These are phyloP conservation scores for Elephantulus edwardii DNA, from an alignment of 2,113 vertebrate genomes.

Conservation along the genomic window DNA sequence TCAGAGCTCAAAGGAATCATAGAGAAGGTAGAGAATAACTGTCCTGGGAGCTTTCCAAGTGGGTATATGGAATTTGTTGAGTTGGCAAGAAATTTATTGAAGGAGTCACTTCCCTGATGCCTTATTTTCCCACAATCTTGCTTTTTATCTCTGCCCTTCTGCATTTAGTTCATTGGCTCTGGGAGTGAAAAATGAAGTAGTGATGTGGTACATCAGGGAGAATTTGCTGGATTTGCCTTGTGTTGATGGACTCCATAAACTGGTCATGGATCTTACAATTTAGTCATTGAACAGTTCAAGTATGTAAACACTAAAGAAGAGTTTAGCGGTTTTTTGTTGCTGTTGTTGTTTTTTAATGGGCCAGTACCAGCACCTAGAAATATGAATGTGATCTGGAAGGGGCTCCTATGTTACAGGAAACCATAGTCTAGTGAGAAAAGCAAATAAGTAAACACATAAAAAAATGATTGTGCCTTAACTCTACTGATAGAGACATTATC, in stretches of 20 bases:
- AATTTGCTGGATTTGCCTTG: neutral
- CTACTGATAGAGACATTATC: neutral
- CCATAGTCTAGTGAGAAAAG: neutral
- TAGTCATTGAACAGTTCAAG: neutral
- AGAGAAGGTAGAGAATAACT: neutral
- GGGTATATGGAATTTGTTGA: neutral
- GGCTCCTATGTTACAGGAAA: neutral
- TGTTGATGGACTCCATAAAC: neutral
- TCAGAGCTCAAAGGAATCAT: neutral
- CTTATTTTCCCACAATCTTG: neutral
- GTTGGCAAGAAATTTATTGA: neutral
- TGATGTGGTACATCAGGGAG: neutral
- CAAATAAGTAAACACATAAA: neutral
- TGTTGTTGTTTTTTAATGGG: neutral
- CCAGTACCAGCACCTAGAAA: neutral
- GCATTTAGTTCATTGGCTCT: accelerated
- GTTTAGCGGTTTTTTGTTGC: neutral
- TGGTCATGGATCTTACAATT: neutral
- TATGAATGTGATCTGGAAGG: neutral
- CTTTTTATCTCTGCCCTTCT: neutral
- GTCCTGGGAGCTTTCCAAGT: neutral
- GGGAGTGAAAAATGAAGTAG: neutral
- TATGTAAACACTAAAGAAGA: neutral
- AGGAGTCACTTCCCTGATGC: neutral
- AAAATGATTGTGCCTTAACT: neutral